Percentiles rank a stretch among this genome's conserved stretches.
These are phyloP conservation scores for Chionoecetes opilio DNA, from an alignment of 1,140 invertebrate species.

Conservation along the genomic window DNA sequence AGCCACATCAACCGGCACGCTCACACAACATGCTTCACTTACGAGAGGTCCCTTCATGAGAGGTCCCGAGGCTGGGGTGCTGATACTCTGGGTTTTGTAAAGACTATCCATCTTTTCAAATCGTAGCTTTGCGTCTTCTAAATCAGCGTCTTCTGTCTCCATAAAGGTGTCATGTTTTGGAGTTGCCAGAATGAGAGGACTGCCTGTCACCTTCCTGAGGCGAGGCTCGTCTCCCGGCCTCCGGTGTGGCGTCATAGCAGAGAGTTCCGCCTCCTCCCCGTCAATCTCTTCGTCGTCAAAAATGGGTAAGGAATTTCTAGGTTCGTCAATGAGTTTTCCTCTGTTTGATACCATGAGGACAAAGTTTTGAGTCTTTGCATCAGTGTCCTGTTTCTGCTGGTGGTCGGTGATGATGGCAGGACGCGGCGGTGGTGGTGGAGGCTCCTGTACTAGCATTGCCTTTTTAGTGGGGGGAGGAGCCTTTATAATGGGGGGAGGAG, in stretches of 20 bases:
- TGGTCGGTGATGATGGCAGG: background rate
- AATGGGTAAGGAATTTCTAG: conserved; percentile 38
- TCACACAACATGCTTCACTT: conserved; percentile 77
- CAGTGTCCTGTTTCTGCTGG: background rate
- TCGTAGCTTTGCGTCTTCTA: conserved; percentile 7
- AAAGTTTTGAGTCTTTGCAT: conserved; percentile 60
- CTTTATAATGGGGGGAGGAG: background rate
- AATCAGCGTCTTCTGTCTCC: conserved; percentile 38
- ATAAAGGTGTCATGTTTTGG: conserved; percentile 41
- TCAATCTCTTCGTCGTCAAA: background rate
- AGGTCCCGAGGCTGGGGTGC: conserved; percentile 45
- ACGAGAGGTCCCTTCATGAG: conserved; percentile 68
- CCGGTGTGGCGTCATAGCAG: background rate
- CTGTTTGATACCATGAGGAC: conserved; percentile 71
- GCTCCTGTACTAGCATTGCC: too few species aligned
- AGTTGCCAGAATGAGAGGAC: conserved; percentile 57
- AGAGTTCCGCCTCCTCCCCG: conserved; percentile 40
- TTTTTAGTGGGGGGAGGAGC: too few species aligned
- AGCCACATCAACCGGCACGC: conserved; percentile 69
- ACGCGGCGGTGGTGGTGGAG: background rate
- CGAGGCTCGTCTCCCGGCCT: conserved; percentile 56
- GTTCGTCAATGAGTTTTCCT: conserved; percentile 72
- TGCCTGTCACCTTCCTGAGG: conserved; percentile 61
- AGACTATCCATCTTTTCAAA: conserved; percentile 54
- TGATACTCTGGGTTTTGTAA: conserved; percentile 36